These are phyloP conservation scores for Linepithema humile DNA, from an alignment of 1,140 invertebrate genomes.

Conservation along the genomic window DNA sequence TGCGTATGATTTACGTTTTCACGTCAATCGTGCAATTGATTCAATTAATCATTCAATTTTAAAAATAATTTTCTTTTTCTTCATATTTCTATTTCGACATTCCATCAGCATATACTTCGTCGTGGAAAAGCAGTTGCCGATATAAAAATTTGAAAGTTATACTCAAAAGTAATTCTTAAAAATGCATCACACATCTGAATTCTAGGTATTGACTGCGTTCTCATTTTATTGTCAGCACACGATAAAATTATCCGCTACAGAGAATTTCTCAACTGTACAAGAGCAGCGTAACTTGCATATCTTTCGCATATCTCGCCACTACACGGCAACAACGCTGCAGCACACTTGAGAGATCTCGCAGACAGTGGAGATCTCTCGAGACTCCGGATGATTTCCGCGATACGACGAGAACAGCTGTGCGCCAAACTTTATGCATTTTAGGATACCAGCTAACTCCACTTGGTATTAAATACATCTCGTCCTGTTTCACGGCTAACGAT, in stretches of 20 bases:
- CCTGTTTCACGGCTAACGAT: conserved; percentile 30
- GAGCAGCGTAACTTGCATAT: conserved; percentile 56
- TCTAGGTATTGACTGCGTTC: neutral
- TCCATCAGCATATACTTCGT: too few relatives aligned
- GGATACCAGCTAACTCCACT: conserved; percentile 38
- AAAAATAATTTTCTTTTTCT: neutral
- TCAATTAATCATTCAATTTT: too few relatives aligned
- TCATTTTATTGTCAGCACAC: neutral
- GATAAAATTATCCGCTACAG: conserved; percentile 30
- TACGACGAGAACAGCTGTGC: conserved; percentile 59
- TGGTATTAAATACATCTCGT: conserved; percentile 43
- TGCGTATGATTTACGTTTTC: neutral
- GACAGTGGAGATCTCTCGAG: conserved; percentile 68
- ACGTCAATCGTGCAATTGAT: too few relatives aligned
- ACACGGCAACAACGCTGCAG: conserved; percentile 64
- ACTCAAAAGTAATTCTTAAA: neutral
- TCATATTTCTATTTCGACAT: neutral
- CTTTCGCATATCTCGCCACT: conserved; percentile 66
- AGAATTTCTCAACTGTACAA: conserved; percentile 53
- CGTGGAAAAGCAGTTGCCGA: neutral
- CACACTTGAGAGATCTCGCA: conserved; percentile 66
- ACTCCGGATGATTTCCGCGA: conserved; percentile 66
- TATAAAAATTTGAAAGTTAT: neutral
- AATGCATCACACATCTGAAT: neutral
- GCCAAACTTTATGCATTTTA: conserved; percentile 68